Evolutionary conservation across 2,888 invertebrate genomes (phyloP).

Genomic region (Meloe dianella): DNA sequence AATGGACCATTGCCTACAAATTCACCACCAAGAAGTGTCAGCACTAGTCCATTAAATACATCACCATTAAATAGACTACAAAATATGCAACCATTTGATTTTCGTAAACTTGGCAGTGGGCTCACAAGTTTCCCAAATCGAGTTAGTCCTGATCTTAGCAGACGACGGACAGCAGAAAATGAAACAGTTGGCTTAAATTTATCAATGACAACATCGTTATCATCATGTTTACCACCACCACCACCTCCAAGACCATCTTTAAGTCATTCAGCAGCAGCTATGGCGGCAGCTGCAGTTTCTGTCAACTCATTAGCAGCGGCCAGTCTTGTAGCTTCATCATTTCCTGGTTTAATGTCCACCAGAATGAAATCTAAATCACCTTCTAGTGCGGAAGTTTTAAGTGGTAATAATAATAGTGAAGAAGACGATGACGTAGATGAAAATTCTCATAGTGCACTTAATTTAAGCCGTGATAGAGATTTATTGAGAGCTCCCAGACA

Average conservation of each 20-base stretch:
- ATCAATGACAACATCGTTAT: slow-evolving; percentile 67
- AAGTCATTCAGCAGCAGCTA: slow-evolving; percentile 69
- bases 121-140: slow-evolving; percentile 61
- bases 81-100: slow-evolving; percentile 96
- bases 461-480: slow-evolving; percentile 66
- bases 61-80: slow-evolving; percentile 87
- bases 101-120: slow-evolving; percentile 76
- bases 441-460: slow-evolving; percentile 68
- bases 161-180: slow-evolving; percentile 64
- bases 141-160: slow-evolving; percentile 53
- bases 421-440: slow-evolving; percentile 69
- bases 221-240: slow-evolving; percentile 67
- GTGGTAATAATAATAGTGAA: slow-evolving; percentile 59
- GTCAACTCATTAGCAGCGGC: slow-evolving; percentile 61
- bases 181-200: slow-evolving; percentile 66
- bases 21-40: slow-evolving; percentile 66
- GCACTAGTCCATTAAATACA: slow-evolving; percentile 67
- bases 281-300: slow-evolving; percentile 64
- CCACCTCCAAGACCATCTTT: slow-evolving; percentile 67
- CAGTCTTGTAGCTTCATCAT: slow-evolving; percentile 68
- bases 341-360: slow-evolving; percentile 66
- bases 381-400: slow-evolving; percentile 53
- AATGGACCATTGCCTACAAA: slow-evolving; percentile 65
- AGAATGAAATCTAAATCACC: slow-evolving; percentile 61
- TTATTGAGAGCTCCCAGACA: slow-evolving; percentile 59